phyloP scores from a whole-genome alignment of 2,797 vertebrate species.

The Myiotriccus ornatus region DNA sequence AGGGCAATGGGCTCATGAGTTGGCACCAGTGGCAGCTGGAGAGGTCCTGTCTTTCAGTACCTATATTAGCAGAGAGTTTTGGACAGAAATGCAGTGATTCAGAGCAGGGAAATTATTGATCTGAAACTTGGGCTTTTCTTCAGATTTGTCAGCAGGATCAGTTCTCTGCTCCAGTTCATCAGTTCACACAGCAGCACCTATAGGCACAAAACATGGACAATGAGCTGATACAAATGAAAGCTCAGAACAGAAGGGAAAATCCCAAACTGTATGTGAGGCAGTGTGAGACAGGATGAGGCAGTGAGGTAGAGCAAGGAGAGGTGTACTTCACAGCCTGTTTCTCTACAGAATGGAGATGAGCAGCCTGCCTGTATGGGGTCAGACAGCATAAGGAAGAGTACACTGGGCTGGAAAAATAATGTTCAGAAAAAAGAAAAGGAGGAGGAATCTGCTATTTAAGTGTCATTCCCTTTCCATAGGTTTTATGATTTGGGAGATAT shows the following conservation, averaged over 20 bases:
- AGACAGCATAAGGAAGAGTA: background rate
- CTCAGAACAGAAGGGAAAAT: background rate
- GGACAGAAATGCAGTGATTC: background rate
- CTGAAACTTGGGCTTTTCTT: background rate
- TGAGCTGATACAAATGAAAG: background rate
- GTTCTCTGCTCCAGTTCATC: background rate
- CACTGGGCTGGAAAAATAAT: background rate
- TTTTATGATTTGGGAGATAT: constrained; percentile 1
- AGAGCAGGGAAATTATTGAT: background rate
- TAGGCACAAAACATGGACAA: background rate
- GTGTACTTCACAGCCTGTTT: background rate
- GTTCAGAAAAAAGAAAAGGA: background rate
- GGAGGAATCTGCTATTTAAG: background rate
- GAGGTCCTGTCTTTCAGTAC: background rate
- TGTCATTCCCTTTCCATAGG: background rate
- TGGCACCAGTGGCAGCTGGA: background rate
- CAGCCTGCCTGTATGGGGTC: background rate
- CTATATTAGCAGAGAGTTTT: background rate
- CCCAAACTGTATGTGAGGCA: background rate
- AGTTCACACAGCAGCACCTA: background rate
- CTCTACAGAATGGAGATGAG: background rate
- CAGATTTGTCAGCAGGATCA: background rate
- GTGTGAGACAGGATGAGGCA: background rate
- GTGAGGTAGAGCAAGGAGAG: background rate
- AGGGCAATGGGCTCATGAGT: background rate